Percentiles rank a stretch among this genome's conserved stretches.
These are phyloP conservation scores for Brotula barbata DNA, from an alignment of 2,797 vertebrate genomes.

Conservation along the genomic window DNA sequence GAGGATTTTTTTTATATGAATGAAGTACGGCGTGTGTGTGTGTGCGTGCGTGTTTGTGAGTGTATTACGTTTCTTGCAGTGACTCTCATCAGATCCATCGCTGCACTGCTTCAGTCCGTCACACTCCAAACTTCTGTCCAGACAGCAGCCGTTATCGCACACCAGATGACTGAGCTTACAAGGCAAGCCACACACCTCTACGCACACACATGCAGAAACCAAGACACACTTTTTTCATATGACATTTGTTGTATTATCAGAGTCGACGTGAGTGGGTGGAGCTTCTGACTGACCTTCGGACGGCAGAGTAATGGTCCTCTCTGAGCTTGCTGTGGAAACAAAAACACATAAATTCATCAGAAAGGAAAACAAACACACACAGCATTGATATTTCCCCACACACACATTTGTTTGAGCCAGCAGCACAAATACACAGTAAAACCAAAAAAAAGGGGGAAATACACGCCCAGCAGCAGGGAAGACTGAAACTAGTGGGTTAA, in stretches of 20 bases:
- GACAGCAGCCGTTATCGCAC: slow-evolving; percentile 84
- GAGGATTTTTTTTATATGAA: slow-evolving; percentile 3
- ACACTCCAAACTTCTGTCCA: slow-evolving; percentile 85
- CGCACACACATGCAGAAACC: slow-evolving; percentile 18
- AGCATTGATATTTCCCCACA: too few species aligned
- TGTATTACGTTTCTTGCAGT: slow-evolving; percentile 82
- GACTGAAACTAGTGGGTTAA: too few species aligned
- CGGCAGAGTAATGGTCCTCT: slow-evolving; percentile 3
- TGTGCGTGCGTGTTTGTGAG: slow-evolving; percentile 14
- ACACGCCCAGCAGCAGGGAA: too few species aligned
- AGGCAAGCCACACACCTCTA: slow-evolving; percentile 68
- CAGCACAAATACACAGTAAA: too few species aligned
- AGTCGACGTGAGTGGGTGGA: slow-evolving; percentile 17
- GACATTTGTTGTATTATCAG: not conserved
- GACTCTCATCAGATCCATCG: slow-evolving; percentile 81
- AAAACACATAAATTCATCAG: not conserved
- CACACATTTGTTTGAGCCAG: too few species aligned
- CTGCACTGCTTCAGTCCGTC: slow-evolving; percentile 83
- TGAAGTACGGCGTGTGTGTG: slow-evolving; percentile 26
- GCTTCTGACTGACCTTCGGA: slow-evolving; percentile 46
- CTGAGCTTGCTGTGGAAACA: slow-evolving; percentile 26
- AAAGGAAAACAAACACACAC: too few species aligned
- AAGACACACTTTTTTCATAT: not conserved
- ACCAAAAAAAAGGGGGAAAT: too few species aligned
- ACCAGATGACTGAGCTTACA: slow-evolving; percentile 79